These are phyloP conservation scores for Oxyruncus cristatus DNA, from an alignment of 2,113 vertebrate genomes.

Conservation along the genomic window DNA sequence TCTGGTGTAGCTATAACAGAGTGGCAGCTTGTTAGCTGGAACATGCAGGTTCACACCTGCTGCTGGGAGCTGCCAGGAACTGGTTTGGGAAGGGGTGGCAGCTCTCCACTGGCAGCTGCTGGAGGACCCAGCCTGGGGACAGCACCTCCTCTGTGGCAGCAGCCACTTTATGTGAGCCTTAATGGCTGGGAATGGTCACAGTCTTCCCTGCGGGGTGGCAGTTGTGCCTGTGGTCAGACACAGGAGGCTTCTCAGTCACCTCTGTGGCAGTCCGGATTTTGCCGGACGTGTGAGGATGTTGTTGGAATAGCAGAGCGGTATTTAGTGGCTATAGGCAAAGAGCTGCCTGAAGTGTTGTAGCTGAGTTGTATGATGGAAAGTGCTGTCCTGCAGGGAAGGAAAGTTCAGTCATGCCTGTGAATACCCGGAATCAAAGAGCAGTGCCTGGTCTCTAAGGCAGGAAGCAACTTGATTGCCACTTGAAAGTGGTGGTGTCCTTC, in stretches of 20 bases:
- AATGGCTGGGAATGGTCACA: rapidly evolving
- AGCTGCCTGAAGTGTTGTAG: background rate
- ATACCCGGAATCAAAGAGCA: rapidly evolving
- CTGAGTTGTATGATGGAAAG: background rate
- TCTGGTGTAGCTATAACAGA: background rate
- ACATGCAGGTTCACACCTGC: rapidly evolving
- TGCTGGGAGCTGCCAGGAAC: background rate
- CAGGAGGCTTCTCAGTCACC: background rate
- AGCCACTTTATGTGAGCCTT: background rate
- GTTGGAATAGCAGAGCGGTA: background rate
- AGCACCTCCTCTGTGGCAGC: rapidly evolving
- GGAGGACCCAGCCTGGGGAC: background rate
- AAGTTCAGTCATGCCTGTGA: rapidly evolving
- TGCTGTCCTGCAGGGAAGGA: background rate
- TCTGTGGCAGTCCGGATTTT: background rate
- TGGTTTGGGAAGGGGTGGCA: background rate
- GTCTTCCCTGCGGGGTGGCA: rapidly evolving
- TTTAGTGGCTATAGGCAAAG: background rate
- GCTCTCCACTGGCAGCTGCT: rapidly evolving
- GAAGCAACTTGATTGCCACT: background rate
- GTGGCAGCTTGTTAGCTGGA: background rate
- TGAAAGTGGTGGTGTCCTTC: background rate
- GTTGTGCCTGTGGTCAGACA: no score
- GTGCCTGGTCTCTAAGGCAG: background rate
- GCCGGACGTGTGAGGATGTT: background rate